A percentile compares a stretch with the other conserved stretches of the same genome.
Conservation (phyloP, 2,888 invertebrate species). For the Clanis bilineata region DNA sequence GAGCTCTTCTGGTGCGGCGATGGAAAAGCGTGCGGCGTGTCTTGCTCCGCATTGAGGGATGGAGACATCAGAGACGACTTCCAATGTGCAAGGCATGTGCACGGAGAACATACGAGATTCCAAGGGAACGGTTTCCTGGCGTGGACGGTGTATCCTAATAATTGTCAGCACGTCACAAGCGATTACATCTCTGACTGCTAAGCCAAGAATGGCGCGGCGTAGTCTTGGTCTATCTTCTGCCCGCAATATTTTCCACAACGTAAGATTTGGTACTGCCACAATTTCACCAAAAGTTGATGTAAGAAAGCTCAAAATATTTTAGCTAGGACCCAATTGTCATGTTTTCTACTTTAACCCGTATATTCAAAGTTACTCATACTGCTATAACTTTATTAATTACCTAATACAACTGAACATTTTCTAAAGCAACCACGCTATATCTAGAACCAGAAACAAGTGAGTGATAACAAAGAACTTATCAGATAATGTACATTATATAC, state of each 20-base stretch:
- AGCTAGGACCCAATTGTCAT: too few relatives aligned
- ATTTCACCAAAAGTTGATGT: constrained; percentile 19
- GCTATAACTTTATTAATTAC: too few relatives aligned
- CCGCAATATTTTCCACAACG: not conserved
- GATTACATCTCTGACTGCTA: constrained; percentile 81
- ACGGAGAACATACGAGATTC: constrained; percentile 84
- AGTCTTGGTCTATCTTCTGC: too few relatives aligned
- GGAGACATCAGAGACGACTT: constrained; percentile 88
- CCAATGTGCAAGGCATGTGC: constrained; percentile 84
- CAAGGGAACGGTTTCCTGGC: constrained; percentile 88
- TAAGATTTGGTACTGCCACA: constrained; percentile 21
- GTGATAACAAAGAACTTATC: too few relatives aligned
- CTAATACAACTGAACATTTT: too few relatives aligned
- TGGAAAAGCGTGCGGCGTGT: constrained; percentile 83
- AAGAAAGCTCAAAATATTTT: too few relatives aligned
- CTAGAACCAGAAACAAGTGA: too few relatives aligned
- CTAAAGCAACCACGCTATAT: too few relatives aligned
- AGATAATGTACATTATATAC: too few relatives aligned
- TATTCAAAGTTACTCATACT: too few relatives aligned
- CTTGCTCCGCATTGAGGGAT: constrained; percentile 84
- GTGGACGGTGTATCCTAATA: constrained; percentile 86
- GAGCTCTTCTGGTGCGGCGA: constrained; percentile 86
- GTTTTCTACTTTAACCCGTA: constrained; percentile 68
- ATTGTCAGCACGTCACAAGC: constrained; percentile 81
- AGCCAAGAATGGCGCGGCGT: constrained; percentile 22